Base-by-base conservation (phyloP, 2,797 vertebrate species). In the Phrynocephalus vlangalii region DNA sequence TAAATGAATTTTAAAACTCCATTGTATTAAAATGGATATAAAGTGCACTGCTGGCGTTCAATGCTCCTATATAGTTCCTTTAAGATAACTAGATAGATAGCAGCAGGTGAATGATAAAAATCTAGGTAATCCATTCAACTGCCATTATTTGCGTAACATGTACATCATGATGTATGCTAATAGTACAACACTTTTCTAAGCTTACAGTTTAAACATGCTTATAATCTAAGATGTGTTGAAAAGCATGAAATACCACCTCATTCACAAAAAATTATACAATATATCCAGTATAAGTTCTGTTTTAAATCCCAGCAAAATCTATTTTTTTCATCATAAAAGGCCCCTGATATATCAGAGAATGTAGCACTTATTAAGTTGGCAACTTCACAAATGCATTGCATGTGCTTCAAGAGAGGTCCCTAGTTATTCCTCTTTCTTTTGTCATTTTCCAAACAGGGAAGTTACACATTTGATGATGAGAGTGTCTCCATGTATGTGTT, bases 1-100 rank as follows among this genome's bases (percentile, higher is more conserved):
- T 92, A 95, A 92, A 95, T 95, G 30, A 95, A 95, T 95, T 92
- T 79, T 89, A 92, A 92, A 92, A 93, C 63, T 93, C 2, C 4
- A 63, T 44, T 82, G 72, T 70, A 92, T 66, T 93, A 91, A 94
- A 91, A 86, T 81, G 60, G 87, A 86, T 26, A 52, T 4, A 3
- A 1, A 86, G 38, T 24, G 80, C 52, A 89, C 3, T 84, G 26
- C 72, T 68, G 91, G 68, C n/a, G 84, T 88, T 28, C 0, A 91
- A 44, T 28, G 81, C 72, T 92, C 70, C 52, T 5, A 73, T 44
- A 83, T 6, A 48, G 22, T 82, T 89, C 3, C 24, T 11, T n/a
- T 81, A 33, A 87, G 67, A 73, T 85, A 87, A 10, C 15, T 72
- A 63, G 52, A 84, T 72, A 67, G 84, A 33, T 13, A 88, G 56